Evolutionary conservation across 2,888 invertebrate species (phyloP).

Genomic region (Rhamphomyia laevipes): DNA sequence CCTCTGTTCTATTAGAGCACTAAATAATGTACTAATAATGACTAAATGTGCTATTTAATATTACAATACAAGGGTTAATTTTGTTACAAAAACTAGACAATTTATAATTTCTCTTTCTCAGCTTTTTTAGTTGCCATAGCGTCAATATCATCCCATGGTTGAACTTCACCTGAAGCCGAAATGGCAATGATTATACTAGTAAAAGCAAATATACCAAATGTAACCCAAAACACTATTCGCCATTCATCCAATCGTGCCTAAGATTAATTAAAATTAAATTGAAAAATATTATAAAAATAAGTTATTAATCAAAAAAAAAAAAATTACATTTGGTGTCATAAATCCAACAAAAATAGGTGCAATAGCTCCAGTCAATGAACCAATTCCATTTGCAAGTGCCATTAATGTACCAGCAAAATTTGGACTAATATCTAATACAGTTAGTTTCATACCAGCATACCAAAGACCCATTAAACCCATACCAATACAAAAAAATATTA

Average conservation of each 20-base stretch:
- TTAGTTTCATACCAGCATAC: conserved; percentile 59
- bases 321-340: not conserved
- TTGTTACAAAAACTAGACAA: no score
- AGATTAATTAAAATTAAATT: no score
- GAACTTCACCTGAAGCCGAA: conserved; percentile 62
- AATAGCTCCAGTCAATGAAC: conserved; percentile 58
- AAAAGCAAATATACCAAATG: conserved; percentile 51
- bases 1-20: no score
- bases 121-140: no score
- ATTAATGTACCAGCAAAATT: conserved; percentile 51
- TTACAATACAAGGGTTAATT: no score
- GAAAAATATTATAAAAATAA: no score
- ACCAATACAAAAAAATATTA: conserved; percentile 50
- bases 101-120: no score
- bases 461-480: conserved; percentile 61
- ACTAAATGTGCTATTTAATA: no score
- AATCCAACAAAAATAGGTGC: not conserved
- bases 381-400: conserved; percentile 59
- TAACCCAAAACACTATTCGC: conserved; percentile 71
- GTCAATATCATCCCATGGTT: conserved; percentile 69
- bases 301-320: not conserved
- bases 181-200: conserved; percentile 58
- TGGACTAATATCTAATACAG: conserved; percentile 52
- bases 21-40: no score
- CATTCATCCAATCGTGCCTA: conserved; percentile 55